A percentile compares a stretch with the other conserved stretches of the same genome.
phyloP scores from a whole-genome alignment of 2,797 vertebrate genomes.

The Florisuga fusca region DNA sequence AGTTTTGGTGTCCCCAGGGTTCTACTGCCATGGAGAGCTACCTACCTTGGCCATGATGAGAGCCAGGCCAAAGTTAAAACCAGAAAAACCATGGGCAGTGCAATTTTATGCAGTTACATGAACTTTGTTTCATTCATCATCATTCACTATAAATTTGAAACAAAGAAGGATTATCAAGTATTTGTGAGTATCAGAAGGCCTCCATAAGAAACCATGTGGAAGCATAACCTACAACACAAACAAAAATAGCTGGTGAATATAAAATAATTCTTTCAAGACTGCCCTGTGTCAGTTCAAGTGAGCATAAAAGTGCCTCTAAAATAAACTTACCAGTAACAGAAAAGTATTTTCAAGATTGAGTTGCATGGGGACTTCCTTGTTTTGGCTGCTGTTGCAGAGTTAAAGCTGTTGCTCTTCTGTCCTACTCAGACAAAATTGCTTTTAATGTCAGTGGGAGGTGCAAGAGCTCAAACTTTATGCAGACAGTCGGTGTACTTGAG shows the following conservation, averaged over 20 bases:
- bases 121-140: background rate
- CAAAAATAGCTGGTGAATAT: background rate
- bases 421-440: background rate
- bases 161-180: background rate
- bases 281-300: background rate
- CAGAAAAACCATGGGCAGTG: background rate
- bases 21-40: background rate
- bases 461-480: background rate
- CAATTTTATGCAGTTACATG: background rate
- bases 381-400: background rate
- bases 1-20: background rate
- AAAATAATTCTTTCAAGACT: background rate
- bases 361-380: background rate
- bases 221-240: background rate
- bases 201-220: background rate
- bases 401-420: background rate
- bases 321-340: background rate
- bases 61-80: background rate
- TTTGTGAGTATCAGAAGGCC: background rate
- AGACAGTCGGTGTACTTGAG: fast-evolving
- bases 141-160: background rate
- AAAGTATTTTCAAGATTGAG: background rate
- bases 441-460: background rate
- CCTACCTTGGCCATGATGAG: background rate
- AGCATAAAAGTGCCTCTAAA: background rate